phyloP scores from a whole-genome alignment of 2,113 vertebrate species.

The Anser cygnoides region DNA sequence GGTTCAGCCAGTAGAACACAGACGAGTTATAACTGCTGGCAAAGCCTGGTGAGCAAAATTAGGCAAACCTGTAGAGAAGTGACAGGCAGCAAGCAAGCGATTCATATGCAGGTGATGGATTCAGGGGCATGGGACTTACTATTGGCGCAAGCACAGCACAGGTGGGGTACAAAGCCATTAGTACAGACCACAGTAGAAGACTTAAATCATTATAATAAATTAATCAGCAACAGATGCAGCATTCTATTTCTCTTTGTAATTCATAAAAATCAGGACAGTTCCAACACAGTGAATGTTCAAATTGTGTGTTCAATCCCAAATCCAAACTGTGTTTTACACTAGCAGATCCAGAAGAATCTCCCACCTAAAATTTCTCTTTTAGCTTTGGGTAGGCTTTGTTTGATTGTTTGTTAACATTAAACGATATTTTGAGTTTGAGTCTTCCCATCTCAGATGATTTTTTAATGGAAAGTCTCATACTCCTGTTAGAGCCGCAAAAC shows the following conservation, averaged over 20 bases:
- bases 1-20: background rate
- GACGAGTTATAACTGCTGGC: slow-evolving; percentile 19
- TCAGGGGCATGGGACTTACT: background rate
- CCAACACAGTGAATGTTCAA: background rate
- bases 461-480: background rate
- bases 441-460: background rate
- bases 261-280: background rate
- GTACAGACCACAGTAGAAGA: background rate
- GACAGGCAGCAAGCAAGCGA: background rate
- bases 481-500: background rate
- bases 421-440: background rate
- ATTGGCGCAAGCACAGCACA: background rate
- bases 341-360: background rate
- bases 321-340: background rate
- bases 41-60: background rate
- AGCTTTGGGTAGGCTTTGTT: background rate
- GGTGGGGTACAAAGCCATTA: background rate
- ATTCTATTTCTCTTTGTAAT: background rate
- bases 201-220: background rate
- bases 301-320: background rate
- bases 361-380: background rate
- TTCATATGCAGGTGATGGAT: background rate
- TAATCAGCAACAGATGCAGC: background rate
- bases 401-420: background rate
- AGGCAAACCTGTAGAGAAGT: background rate